phyloP scores from a whole-genome alignment of 1,140 invertebrate genomes.

The Lordiphosa mommai region DNA sequence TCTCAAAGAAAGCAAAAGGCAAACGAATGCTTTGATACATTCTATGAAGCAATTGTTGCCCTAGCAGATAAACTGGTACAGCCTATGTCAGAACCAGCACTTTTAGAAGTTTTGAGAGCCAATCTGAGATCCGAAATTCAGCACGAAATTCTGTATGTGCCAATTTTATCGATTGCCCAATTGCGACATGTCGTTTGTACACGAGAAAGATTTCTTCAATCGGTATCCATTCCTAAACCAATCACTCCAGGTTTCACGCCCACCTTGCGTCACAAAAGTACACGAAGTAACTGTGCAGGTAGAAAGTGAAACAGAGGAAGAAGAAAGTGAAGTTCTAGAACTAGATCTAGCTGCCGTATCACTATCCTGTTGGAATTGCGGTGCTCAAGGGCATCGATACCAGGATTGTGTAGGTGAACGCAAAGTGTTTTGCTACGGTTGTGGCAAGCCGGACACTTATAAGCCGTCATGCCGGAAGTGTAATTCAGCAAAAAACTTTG shows the following conservation, averaged over 20 bases:
- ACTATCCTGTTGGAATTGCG: not conserved
- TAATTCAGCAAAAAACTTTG: not conserved
- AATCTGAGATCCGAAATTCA: not conserved
- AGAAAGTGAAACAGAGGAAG: not conserved
- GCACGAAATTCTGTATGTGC: not conserved
- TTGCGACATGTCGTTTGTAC: not conserved
- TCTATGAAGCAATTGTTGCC: not conserved
- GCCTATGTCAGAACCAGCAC: not conserved
- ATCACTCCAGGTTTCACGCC: no score
- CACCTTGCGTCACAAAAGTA: not conserved
- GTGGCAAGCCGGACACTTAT: not conserved
- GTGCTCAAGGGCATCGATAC: not conserved
- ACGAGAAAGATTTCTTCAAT: not conserved
- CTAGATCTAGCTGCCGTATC: not conserved
- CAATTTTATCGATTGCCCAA: not conserved
- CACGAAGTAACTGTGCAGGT: not conserved
- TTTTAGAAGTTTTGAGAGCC: not conserved
- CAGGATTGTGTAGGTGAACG: not conserved
- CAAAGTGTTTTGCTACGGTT: not conserved
- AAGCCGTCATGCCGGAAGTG: not conserved
- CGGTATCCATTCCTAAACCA: not conserved
- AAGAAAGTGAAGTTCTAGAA: not conserved
- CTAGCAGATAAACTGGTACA: not conserved
- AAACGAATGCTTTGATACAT: no score
- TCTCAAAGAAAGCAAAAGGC: no score